A percentile compares a stretch with the other conserved stretches of the same genome.
Evolutionary conservation across 2,113 vertebrate species (phyloP).

Genomic region (Crotalus helleri): DNA sequence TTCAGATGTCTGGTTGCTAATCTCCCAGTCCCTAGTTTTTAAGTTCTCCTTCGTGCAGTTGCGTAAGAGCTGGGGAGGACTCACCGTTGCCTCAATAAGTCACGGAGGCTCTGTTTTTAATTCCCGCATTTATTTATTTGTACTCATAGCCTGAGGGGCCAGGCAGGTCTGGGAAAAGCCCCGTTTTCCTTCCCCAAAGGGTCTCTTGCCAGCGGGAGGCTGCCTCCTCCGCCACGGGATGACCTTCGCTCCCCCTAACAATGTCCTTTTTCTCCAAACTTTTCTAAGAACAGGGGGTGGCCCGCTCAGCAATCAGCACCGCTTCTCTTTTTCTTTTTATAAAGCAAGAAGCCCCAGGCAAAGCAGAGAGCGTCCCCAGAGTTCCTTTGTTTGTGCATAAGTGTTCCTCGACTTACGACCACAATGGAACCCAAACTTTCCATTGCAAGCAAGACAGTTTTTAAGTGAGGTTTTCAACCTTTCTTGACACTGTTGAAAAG

Average conservation of each 20-base stretch:
- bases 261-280: background rate
- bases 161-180: no score
- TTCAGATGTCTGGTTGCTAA: background rate
- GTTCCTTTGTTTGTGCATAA: no score
- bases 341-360: background rate
- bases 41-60: background rate
- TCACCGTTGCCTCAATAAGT: background rate
- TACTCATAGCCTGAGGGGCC: background rate
- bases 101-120: background rate
- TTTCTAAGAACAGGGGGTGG: background rate
- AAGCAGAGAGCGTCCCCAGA: background rate
- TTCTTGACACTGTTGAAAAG: no score
- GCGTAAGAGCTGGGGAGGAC: background rate
- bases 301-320: background rate
- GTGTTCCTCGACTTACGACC: no score
- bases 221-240: background rate
- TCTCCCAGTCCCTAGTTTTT: background rate
- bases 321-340: background rate
- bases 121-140: background rate
- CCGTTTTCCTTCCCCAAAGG: background rate
- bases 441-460: no score
- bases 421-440: no score
- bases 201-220: background rate
- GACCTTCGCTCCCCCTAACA: background rate
- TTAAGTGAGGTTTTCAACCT: no score